Evolutionary conservation across 2,113 vertebrate genomes (phyloP), one percentile per base, ranked within the genome.

Genomic region (Trogon melanurus): DNA sequence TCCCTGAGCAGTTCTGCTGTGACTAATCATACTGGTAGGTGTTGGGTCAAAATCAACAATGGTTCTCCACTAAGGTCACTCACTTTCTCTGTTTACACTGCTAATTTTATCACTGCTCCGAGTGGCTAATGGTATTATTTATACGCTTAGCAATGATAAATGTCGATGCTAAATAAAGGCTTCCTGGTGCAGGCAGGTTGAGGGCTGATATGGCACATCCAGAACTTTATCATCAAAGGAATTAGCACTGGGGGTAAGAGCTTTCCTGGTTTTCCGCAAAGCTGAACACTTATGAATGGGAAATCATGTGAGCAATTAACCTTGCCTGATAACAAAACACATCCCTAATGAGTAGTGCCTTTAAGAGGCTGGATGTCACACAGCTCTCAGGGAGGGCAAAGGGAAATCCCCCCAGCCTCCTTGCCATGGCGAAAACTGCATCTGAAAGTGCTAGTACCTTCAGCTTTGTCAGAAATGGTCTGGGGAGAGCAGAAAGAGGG

Each of bases 61-160:
- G 89, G 92, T 69, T 98, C 96, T 97, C 87, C 93, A 89, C 82
- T 84, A 97, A 97, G 97, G 97, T 97, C 97, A 97, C 91, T 97
- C 72, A 87, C 96, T 97, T 89, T 95, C 95, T 97, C 95, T 98
- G 97, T 98, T 98, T 97, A 98, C 93, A 93, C 66, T 94, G 95
- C 96, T 98, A 98, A 98, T 97, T 97, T 98, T 98, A 97, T 98
- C 97, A 76, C 94, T 87, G 79, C 96, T 97, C 96, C 61, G 96
- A 97, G 96, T 94, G 80, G 93, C 90, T 97, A 96, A 97, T 97
- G 94, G 94, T 69, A 95, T 97, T 98, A 97, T 98, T 98, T 98
- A 97, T 97, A 95, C 3, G 7, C 95, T 97, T 85, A 96, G 91
- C 93, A 79, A 79, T 97, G 98, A 98, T 97, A 96, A 97, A 98